Evolutionary conservation across 2,113 vertebrate genomes (phyloP), one percentile per base, ranked within the genome.

Genomic region (Istiophorus platypterus): DNA sequence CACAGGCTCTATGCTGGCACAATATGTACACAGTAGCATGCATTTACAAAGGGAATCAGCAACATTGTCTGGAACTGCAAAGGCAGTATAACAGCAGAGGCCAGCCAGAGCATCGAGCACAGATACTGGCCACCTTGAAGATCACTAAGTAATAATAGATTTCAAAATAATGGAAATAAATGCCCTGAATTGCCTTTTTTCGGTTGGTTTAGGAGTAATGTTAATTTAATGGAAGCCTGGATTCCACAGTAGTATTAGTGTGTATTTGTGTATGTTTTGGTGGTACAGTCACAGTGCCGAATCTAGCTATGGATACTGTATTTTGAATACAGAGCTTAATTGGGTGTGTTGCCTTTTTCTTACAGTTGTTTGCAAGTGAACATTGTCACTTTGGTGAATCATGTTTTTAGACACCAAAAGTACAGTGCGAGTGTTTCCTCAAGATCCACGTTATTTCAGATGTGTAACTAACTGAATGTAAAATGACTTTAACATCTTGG

Each of bases 391-490:
- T 80, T 76, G 56, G 88, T 89, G 90, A 88, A 82, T 80, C 71
- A 14, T 89, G 74, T 84, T 67, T 88, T 79, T 86, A 39, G 65
- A 62, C 85, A 73, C 45, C 67, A 31, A 24, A 76, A 37, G 72
- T 84, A 58, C 72, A 88, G 79, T 73, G 79, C 42, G 37, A 85
- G 84, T 87, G 76, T 83, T 85, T 88, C 78, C 84, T 89, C 73
- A 59, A 82, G 75, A 80, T 90, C 85, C 75, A 34, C 82, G 80
- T 91, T 78, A 67, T 88, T 88, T 86, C 63, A 82, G 78, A 78
- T 79, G 84, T 91, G 89, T 85, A 90, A 92, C 89, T 91, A 92
- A 87, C 88, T 88, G 90, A 95, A 93, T 94, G 93, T 94, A 80
- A 72, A 83, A 83, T 84, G 75, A 88, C 66, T 84, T 90, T 83